Evolutionary conservation across 2,888 invertebrate genomes (phyloP), one percentile per base, ranked within the genome.

Genomic region (Mesochorus sp.): DNA sequence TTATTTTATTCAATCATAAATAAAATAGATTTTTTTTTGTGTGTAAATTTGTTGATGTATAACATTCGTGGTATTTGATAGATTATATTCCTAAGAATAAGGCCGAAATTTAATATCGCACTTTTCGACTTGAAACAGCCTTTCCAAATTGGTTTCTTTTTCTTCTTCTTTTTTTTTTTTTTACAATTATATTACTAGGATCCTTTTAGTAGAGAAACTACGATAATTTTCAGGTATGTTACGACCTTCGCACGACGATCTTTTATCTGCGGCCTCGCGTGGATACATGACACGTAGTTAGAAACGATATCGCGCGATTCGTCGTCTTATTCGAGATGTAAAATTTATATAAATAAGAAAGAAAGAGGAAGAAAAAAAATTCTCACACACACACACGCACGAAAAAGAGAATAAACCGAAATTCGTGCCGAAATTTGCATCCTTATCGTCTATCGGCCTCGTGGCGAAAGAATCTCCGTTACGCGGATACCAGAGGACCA

Each of bases 401-500:
- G 31, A 47, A 66, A 42, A 51, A 51, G 55, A 47, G 44, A 72
- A 73, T 57, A 68, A 67, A 67, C 26, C 37, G 68, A 70, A 75
- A 71, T 75, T 53, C 47, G 44, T 79, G 79, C 75, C 75, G 49
- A 75, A 79, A 79, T 79, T 79, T 75, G 67, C 75, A 79, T 79
- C 66, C 71, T 79, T 75, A 79, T 75, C 79, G 75, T 66, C 53
- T 71, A 79, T 71, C 75, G 71, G 75, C 79, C 66, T 71, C 34
- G 31, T 47, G 26, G 44, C 79, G 53, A 44, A 55, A 66, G 72
- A 67, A 67, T 49, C 75, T 53, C 75, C 70, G 66, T 79, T 75
- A 75, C 71, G 64, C 57, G 39, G 37, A 51, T 57, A 14, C 39
- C 14, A 42, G 19, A n/a, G 51, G 21, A 53, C 51, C 34, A 28